Evolutionary conservation across 2,888 invertebrate species (phyloP), one percentile per base, ranked within the genome.

Genomic region (Caenorhabditis sp.): DNA sequence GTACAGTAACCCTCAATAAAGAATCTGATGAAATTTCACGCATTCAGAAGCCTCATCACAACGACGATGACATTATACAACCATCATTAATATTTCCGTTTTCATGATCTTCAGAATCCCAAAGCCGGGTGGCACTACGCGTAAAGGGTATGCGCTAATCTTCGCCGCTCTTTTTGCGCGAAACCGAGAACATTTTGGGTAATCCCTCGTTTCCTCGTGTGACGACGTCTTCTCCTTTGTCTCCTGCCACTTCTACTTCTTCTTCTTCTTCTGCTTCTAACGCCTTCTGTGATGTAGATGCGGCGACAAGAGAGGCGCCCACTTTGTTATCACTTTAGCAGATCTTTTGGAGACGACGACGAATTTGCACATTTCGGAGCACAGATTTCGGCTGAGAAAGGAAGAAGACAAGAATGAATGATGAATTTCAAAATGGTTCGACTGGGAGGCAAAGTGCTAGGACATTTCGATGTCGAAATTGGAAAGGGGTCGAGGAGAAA

Each of bases 321-420:
- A 79, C 69, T 79, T 63, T 64, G 66, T 80, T 80, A 80, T 80
- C 80, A 80, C 73, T 72, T 44, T 22, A n/a, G 12, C 59, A 51
- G 63, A 80, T 80, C 80, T 80, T 61, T 77, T 58, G 35, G 14
- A 63, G 38, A 70, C 47, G 28, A 61, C 49, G 49, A 66, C 68
- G 80, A 74, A 74, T 80, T 80, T 74, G 69, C 80, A 72, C 79
- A 79, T 79, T 77, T 69, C 47, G 47, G 51, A 66, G 66, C 66
- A 66, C 66, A 66, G 63, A 63, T 63, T 63, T 63, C 24, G n/a
- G 26, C 22, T n/a, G n/a, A n/a, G n/a, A 19, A 38, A 8, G 61
- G 5, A 19, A 38, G 22, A 35, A 35, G 2, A 16, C n/a, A 28
- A 41, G 26, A 54, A 56, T 69, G 54, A 58, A 70, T 58, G 56